Evolutionary conservation across 2,888 invertebrate species (phyloP), one percentile per base, ranked within the genome.

Genomic region (Stratiomys singularior): DNA sequence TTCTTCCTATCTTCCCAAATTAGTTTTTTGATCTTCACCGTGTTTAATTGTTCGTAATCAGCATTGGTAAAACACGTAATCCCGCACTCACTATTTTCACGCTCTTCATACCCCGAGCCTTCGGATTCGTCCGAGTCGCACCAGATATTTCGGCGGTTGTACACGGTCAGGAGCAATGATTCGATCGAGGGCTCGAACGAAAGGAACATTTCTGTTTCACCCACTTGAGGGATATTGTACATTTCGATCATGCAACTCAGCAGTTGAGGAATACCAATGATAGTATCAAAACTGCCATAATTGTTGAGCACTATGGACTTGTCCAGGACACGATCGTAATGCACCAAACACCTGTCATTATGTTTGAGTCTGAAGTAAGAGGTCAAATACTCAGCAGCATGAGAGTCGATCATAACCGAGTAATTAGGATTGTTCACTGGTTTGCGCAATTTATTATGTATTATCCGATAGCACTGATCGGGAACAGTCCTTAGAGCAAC

Each of bases 61-160:
- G 90, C 89, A 82, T 91, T 89, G 1, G 92, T 90, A 83, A 91
- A 92, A 83, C 92, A 92, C 81, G 89, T 89, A 64, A 91, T 86
- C 3, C 90, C 90, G 80, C 85, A 87, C 78, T 89, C 88, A 56
- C 83, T 80, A 9, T 9, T 37, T 46, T 87, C 85, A 37, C 21
- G 23, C 15, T 81, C 79, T 7, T 82, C 77, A 5, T 79, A 78
- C 15, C 30, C 13, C 28, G 9, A 9, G 30, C 52, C 56, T 58
- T 81, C 78, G 1, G 81, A 78, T 15, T 81, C 79, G 1, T 80
- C 60, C 27, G 28, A n/a, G 80, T 88, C 86, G 79, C 88, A 88
- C 89, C 89, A 90, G 76, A 91, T 85, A 77, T 88, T 88, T 15
- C 89, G 88, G 1, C 89, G 89, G 80, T 87, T 88, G 82, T 91